Evolutionary conservation across 2,797 vertebrate species (phyloP).

Genomic region (Chanos chanos): DNA sequence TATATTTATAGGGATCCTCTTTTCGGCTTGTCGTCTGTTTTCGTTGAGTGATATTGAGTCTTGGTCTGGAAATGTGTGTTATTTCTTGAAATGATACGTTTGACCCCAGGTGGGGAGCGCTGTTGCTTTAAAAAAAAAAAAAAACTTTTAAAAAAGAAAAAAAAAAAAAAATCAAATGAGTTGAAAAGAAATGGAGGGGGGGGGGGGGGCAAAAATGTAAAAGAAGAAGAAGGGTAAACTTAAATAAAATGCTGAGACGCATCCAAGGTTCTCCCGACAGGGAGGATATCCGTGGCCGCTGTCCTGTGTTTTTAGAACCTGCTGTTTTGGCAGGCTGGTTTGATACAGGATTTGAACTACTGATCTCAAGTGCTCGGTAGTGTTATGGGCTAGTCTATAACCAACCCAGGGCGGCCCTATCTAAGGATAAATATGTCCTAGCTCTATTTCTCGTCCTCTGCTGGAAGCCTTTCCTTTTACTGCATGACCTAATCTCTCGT

Average conservation of each 20-base stretch:
- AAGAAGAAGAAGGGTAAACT: background rate
- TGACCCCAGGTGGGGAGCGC: conserved; percentile 5
- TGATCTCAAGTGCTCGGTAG: background rate
- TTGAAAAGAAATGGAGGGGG: too few relatives aligned
- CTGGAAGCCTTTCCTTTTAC: background rate
- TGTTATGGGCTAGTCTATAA: conserved; percentile 2
- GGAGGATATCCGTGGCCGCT: too few relatives aligned
- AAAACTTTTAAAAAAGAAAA: too few relatives aligned
- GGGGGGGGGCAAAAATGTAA: too few relatives aligned
- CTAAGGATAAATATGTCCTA: conserved; percentile 15
- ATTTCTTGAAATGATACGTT: background rate
- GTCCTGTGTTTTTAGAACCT: background rate
- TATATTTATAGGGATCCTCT: background rate
- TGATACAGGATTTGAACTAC: background rate
- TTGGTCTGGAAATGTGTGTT: background rate
- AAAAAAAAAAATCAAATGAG: too few relatives aligned
- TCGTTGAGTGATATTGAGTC: background rate
- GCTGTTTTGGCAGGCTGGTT: conserved; percentile 3
- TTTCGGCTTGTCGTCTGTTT: too few relatives aligned
- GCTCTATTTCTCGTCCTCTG: background rate
- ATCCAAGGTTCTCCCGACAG: background rate
- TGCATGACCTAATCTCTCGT: background rate
- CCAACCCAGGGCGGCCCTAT: background rate
- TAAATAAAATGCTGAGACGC: conserved; percentile 8
- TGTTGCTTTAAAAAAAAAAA: conserved; percentile 10